phyloP scores from a whole-genome alignment of 92 coral and sea anemone species.

The Muricea muricata region DNA sequence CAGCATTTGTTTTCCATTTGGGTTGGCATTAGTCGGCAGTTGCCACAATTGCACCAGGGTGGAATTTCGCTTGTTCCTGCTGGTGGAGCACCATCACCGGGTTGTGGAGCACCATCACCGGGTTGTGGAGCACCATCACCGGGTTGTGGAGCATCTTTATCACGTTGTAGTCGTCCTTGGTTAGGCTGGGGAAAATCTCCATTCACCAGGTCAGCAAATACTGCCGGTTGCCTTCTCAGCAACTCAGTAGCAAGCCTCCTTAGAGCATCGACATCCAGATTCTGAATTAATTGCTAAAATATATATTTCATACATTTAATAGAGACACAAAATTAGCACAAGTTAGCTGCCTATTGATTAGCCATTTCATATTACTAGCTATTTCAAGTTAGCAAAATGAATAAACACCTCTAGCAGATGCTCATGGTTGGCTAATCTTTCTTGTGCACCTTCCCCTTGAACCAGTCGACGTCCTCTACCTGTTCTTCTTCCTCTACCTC shows the following conservation, averaged over 20 bases:
- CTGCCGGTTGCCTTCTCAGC: constrained; percentile 28
- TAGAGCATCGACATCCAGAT: background rate
- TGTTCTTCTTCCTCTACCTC: too few relatives aligned
- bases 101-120: background rate
- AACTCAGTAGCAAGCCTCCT: constrained; percentile 22
- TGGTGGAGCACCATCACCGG: too few relatives aligned
- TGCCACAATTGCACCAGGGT: background rate
- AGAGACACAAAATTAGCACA: too few relatives aligned
- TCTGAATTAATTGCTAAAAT: constrained; percentile 9
- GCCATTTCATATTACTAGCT: too few relatives aligned
- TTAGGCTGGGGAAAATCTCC: constrained; percentile 20
- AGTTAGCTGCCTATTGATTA: too few relatives aligned
- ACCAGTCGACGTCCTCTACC: too few relatives aligned
- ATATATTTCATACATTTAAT: too few relatives aligned
- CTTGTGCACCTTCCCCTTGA: too few relatives aligned
- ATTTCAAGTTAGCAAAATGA: too few relatives aligned
- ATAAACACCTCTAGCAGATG: too few relatives aligned
- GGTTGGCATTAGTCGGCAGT: constrained; percentile 12
- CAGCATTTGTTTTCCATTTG: constrained; percentile 46
- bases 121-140: background rate
- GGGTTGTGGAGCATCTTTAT: background rate
- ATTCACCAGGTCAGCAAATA: constrained; percentile 36
- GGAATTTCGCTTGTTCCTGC: background rate
- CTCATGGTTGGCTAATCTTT: too few relatives aligned
- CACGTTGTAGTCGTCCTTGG: background rate